Conservation (phyloP, 1,140 invertebrate species). For the Hypsibius dujardini region DNA sequence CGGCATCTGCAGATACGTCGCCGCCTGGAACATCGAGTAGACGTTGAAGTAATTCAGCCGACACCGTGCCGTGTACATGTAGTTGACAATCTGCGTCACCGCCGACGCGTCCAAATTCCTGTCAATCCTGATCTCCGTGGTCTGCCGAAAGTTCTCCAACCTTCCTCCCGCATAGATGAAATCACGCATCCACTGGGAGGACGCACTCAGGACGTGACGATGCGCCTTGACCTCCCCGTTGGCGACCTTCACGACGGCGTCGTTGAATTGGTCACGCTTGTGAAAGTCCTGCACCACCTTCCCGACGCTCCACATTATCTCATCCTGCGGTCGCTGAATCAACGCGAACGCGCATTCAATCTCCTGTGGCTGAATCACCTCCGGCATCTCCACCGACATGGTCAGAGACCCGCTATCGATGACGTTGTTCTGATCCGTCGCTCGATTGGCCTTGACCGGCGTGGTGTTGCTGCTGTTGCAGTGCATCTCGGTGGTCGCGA, state of each 20-base stretch:
- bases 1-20: constrained; percentile 9
- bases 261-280: constrained; percentile 12
- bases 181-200: neutral
- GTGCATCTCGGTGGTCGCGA: too few species aligned
- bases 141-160: neutral
- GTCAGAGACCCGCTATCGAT: neutral
- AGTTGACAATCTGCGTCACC: neutral
- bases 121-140: neutral
- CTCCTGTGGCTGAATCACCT: neutral
- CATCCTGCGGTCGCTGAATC: neutral
- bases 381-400: neutral
- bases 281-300: constrained; percentile 12
- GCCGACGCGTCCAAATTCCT: neutral
- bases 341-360: neutral
- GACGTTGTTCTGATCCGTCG: too few species aligned
- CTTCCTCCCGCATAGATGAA: neutral
- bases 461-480: too few species aligned
- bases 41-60: constrained; percentile 14
- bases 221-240: constrained; percentile 7
- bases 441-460: too few species aligned
- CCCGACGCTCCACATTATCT: constrained; percentile 10
- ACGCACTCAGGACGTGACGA: neutral
- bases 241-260: neutral
- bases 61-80: constrained; percentile 12
- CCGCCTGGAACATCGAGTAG: neutral